Percentiles rank a stretch among this genome's conserved stretches.
Evolutionary conservation across 2,113 vertebrate species (phyloP).

Genomic region (Gasterosteus nipponicus): DNA sequence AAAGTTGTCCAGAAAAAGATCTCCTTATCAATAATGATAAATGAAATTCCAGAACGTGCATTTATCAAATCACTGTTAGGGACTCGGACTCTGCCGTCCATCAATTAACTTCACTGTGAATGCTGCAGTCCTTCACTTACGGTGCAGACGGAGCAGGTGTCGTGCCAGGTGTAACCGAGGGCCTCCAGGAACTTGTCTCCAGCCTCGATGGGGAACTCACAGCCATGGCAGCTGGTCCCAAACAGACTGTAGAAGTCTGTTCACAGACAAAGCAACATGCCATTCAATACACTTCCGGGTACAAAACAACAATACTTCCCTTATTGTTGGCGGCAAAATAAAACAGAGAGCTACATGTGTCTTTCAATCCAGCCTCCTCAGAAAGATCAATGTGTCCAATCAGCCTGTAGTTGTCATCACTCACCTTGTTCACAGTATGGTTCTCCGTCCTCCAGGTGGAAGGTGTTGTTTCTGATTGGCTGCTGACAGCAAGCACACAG

Average conservation of each 20-base stretch:
- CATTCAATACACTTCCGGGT: not conserved
- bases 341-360: not conserved
- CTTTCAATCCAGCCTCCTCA: not conserved
- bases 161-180: conserved; percentile 94
- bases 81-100: not conserved
- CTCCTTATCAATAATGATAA: not conserved
- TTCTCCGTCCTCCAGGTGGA: conserved; percentile 96
- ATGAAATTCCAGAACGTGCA: not conserved
- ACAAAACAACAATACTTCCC: not conserved
- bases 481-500: conserved; percentile 93
- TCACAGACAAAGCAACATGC: conserved; percentile 11
- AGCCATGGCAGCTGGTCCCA: conserved; percentile 93
- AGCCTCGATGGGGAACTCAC: conserved; percentile 97
- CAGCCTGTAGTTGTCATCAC: conserved; percentile 8
- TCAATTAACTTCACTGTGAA: not conserved
- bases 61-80: not conserved
- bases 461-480: conserved; percentile 96
- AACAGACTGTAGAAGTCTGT: conserved; percentile 92
- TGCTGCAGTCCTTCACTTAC: conserved; percentile 77
- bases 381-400: not conserved
- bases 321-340: not conserved
- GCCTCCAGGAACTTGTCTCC: conserved; percentile 97
- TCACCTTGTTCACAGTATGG: conserved; percentile 96
- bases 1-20: not conserved
- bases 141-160: conserved; percentile 96